Evolutionary conservation across 2,113 vertebrate species (phyloP).

Genomic region (Carettochelys insculpta): DNA sequence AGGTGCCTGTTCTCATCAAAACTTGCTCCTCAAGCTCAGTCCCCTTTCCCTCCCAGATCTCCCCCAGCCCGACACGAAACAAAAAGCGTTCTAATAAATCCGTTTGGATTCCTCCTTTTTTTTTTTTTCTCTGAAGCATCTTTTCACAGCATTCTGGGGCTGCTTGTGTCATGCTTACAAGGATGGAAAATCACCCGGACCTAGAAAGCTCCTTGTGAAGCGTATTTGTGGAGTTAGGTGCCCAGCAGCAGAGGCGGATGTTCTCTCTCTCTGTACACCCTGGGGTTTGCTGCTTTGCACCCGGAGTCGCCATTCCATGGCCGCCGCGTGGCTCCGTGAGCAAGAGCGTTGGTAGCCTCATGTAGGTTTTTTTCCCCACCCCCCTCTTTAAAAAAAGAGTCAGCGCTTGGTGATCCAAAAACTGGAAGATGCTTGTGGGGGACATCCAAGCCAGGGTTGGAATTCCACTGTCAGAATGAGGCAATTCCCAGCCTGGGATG

Average conservation of each 20-base stretch:
- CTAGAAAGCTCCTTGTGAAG: not conserved
- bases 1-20: slow-evolving; percentile 53
- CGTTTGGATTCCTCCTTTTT: slow-evolving; percentile 17
- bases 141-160: not conserved
- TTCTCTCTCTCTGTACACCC: not conserved
- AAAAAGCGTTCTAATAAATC: slow-evolving; percentile 18
- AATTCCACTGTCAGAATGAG: not conserved
- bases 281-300: slow-evolving; percentile 23
- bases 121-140: not conserved
- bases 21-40: slow-evolving; percentile 18
- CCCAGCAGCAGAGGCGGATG: not conserved
- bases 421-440: not conserved
- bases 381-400: not conserved
- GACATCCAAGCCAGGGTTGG: not conserved
- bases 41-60: not conserved
- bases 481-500: not conserved
- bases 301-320: not conserved
- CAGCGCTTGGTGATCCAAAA: not conserved
- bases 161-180: not conserved
- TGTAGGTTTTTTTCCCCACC: not conserved
- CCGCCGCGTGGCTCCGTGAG: not conserved
- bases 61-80: not conserved
- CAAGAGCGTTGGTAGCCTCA: not conserved
- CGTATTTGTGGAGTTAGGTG: slow-evolving; percentile 9
- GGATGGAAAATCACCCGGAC: not conserved